Evolutionary conservation across 2,113 vertebrate species (phyloP).

Genomic region (Petromus typicus): DNA sequence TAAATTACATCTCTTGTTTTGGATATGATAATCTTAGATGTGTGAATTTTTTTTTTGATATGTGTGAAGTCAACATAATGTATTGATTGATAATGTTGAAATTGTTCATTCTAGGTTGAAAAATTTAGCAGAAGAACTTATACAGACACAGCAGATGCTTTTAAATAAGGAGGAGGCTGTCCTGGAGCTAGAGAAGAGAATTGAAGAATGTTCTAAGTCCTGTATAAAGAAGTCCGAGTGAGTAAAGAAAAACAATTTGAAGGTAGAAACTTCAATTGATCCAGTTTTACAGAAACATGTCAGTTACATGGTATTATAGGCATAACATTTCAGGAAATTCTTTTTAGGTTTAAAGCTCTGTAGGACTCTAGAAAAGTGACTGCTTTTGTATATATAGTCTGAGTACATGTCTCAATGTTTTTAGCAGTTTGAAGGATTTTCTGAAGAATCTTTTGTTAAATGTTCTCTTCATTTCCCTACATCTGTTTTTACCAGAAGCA

Average conservation of each 20-base stretch:
- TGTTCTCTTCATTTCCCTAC: neutral
- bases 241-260: conserved; percentile 76
- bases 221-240: conserved; percentile 96
- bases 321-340: conserved; percentile 38
- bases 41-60: neutral
- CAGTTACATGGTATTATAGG: neutral
- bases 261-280: neutral
- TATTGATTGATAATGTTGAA: conserved; percentile 58
- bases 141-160: conserved; percentile 94
- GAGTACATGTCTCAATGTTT: neutral
- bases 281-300: neutral
- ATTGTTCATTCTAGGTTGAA: conserved; percentile 90
- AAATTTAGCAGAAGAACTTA: conserved; percentile 93
- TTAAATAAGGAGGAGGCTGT: conserved; percentile 93
- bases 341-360: neutral
- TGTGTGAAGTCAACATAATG: neutral
- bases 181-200: conserved; percentile 92
- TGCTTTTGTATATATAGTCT: conserved; percentile 15
- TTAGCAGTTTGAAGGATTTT: conserved; percentile 29
- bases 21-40: neutral
- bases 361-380: conserved; percentile 31
- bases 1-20: neutral
- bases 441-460: neutral
- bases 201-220: conserved; percentile 92
- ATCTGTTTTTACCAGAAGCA: neutral